phyloP scores from a whole-genome alignment of 2,113 vertebrate species.

The Pungitius pungitius region DNA sequence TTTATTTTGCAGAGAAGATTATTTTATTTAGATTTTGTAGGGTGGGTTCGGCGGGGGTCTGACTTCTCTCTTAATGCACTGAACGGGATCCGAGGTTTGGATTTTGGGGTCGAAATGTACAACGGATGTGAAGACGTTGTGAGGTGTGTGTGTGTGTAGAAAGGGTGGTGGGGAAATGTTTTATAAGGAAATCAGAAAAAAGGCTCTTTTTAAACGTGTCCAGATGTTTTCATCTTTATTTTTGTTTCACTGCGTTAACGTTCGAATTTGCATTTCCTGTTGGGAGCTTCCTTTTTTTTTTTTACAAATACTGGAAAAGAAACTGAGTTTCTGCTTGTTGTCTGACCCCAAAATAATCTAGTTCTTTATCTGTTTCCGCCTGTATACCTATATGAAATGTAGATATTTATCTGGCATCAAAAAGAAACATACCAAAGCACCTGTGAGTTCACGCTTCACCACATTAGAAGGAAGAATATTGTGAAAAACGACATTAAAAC shows the following conservation, averaged over 20 bases:
- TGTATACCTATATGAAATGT: conserved; percentile 69
- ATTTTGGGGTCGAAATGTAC: conserved; percentile 55
- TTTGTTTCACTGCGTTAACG: conserved; percentile 46
- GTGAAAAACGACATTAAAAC: conserved; percentile 41
- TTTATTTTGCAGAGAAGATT: conserved; percentile 71
- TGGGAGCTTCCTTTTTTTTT: conserved; percentile 33
- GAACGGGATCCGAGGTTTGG: conserved; percentile 62
- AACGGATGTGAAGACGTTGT: conserved; percentile 60
- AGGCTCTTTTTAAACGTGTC: conserved; percentile 58
- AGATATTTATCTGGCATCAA: conserved; percentile 77
- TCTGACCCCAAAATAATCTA: conserved; percentile 65
- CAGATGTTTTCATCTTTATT: conserved; percentile 18
- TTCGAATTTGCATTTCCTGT: conserved; percentile 60
- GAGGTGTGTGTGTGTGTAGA: conserved; percentile 41
- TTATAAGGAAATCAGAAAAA: conserved; percentile 67
- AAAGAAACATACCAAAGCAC: conserved; percentile 79
- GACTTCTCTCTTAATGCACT: conserved; percentile 70
- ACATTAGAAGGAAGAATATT: conserved; percentile 62
- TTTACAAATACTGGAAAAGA: conserved; percentile 70
- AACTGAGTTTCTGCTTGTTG: conserved; percentile 69
- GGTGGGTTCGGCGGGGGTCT: conserved; percentile 28
- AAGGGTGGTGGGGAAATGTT: conserved; percentile 52
- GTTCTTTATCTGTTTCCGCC: conserved; percentile 60
- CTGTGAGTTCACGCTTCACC: conserved; percentile 69
- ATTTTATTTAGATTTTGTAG: conserved; percentile 72